These are phyloP conservation scores for Protaetia brevitarsis DNA, from an alignment of 1,140 invertebrate species.

Conservation along the genomic window DNA sequence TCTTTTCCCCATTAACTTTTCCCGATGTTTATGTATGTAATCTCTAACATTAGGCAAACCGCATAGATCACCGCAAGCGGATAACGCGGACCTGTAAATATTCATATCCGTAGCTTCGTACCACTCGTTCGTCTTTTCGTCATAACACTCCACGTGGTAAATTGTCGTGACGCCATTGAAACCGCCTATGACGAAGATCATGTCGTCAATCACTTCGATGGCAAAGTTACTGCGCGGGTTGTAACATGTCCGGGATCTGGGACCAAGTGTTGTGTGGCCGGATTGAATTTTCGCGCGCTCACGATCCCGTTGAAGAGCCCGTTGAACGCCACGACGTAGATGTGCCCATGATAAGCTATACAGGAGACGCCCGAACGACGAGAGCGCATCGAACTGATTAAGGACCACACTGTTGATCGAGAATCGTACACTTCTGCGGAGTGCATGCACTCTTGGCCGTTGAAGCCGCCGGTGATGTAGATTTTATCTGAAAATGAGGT, in stretches of 20 bases:
- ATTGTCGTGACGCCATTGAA: slow-evolving; percentile 79
- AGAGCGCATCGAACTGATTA: slow-evolving; percentile 74
- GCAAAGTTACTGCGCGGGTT: slow-evolving; percentile 83
- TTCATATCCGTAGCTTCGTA: slow-evolving; percentile 86
- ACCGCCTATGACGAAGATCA: slow-evolving; percentile 79
- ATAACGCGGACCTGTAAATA: slow-evolving; percentile 75
- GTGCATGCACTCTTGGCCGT: slow-evolving; percentile 83
- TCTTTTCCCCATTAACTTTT: slow-evolving; percentile 72
- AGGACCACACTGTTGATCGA: slow-evolving; percentile 79
- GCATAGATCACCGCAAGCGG: slow-evolving; percentile 79
- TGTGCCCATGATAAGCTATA: slow-evolving; percentile 64
- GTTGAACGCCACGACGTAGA: slow-evolving; percentile 79
- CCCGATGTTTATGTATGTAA: slow-evolving; percentile 82
- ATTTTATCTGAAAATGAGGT: slow-evolving; percentile 65
- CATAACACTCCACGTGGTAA: slow-evolving; percentile 87
- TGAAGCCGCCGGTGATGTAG: slow-evolving; percentile 85
- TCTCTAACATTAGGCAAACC: slow-evolving; percentile 79
- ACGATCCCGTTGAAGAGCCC: slow-evolving; percentile 66
- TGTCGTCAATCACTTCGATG: slow-evolving; percentile 72
- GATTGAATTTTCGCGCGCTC: slow-evolving; percentile 70
- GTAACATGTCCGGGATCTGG: slow-evolving; percentile 72
- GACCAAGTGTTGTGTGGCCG: slow-evolving; percentile 65
- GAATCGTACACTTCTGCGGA: slow-evolving; percentile 85
- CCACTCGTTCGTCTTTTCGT: slow-evolving; percentile 81
- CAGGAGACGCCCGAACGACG: slow-evolving; percentile 74